Percentiles rank a stretch among this genome's conserved stretches.
These are phyloP conservation scores for Clarias macrocephalus DNA, from an alignment of 2,113 vertebrate genomes.

Conservation along the genomic window DNA sequence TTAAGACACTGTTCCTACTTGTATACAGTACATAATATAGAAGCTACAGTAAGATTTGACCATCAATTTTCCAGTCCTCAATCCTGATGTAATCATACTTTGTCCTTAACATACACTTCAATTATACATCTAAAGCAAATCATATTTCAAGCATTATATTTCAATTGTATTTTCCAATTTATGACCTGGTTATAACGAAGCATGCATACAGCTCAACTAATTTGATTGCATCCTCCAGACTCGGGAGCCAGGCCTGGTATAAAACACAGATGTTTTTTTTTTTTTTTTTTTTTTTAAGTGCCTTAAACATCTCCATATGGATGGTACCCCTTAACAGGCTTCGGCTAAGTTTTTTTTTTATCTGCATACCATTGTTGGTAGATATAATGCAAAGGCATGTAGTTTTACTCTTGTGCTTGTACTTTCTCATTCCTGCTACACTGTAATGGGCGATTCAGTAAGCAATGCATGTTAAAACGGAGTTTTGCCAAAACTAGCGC, in stretches of 20 bases:
- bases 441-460: constrained; percentile 36
- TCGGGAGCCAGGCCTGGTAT: constrained; percentile 54
- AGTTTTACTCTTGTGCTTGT: constrained; percentile 19
- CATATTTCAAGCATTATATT: constrained; percentile 57
- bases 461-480: constrained; percentile 33
- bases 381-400: constrained; percentile 29
- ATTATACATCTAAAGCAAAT: constrained; percentile 43
- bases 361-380: constrained; percentile 53
- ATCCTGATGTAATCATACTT: constrained; percentile 21
- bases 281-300: neutral
- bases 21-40: constrained; percentile 18
- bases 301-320: constrained; percentile 74
- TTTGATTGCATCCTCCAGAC: constrained; percentile 59
- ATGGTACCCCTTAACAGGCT: constrained; percentile 54
- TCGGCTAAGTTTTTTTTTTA: constrained; percentile 32
- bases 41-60: constrained; percentile 13
- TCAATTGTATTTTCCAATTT: constrained; percentile 54
- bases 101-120: constrained; percentile 35
- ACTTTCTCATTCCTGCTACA: constrained; percentile 9
- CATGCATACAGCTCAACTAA: constrained; percentile 52
- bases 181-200: constrained; percentile 58
- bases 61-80: constrained; percentile 20
- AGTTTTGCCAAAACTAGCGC: constrained; percentile 67
- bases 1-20: constrained; percentile 25
- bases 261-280: constrained; percentile 56